A percentile compares a stretch with the other conserved stretches of the same genome.
phyloP scores from a whole-genome alignment of 2,888 invertebrate species.

The Athrips mouffetella region DNA sequence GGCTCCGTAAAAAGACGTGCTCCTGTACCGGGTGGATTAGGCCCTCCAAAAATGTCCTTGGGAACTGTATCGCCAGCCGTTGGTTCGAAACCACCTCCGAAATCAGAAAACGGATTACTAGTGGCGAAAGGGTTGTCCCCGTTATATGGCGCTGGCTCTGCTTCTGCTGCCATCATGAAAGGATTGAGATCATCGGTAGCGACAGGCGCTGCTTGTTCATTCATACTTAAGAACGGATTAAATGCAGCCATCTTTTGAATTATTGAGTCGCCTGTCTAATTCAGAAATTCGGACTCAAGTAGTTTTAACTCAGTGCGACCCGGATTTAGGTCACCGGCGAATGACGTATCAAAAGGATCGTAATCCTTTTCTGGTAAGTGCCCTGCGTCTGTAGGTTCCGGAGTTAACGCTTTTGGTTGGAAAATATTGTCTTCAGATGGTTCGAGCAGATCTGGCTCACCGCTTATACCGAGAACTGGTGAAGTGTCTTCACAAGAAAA shows the following conservation, averaged over 20 bases:
- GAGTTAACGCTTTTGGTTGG: constrained; percentile 85
- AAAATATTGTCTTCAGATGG: constrained; percentile 75
- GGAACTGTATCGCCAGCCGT: constrained; percentile 62
- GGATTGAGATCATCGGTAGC: constrained; percentile 81
- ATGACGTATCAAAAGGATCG: constrained; percentile 92
- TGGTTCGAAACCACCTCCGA: constrained; percentile 64
- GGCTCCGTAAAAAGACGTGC: constrained; percentile 53
- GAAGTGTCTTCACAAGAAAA: constrained; percentile 77
- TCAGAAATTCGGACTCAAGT: constrained; percentile 85
- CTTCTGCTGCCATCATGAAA: constrained; percentile 81
- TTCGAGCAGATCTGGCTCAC: constrained; percentile 67
- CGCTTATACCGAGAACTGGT: constrained; percentile 36
- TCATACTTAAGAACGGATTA: constrained; percentile 89
- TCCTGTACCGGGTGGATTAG: constrained; percentile 50
- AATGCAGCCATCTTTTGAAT: constrained; percentile 81
- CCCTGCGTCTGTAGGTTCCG: constrained; percentile 67
- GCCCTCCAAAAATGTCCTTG: constrained; percentile 59
- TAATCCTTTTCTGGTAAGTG: constrained; percentile 60
- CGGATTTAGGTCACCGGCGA: constrained; percentile 84
- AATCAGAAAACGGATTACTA: constrained; percentile 84
- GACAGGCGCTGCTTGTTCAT: constrained; percentile 78
- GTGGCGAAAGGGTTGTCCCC: constrained; percentile 84
- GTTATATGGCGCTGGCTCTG: constrained; percentile 41
- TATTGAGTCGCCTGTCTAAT: constrained; percentile 25
- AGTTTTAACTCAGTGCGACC: constrained; percentile 88